Conservation (phyloP, 2,888 invertebrate genomes). For the Drosophila demipolita region DNA sequence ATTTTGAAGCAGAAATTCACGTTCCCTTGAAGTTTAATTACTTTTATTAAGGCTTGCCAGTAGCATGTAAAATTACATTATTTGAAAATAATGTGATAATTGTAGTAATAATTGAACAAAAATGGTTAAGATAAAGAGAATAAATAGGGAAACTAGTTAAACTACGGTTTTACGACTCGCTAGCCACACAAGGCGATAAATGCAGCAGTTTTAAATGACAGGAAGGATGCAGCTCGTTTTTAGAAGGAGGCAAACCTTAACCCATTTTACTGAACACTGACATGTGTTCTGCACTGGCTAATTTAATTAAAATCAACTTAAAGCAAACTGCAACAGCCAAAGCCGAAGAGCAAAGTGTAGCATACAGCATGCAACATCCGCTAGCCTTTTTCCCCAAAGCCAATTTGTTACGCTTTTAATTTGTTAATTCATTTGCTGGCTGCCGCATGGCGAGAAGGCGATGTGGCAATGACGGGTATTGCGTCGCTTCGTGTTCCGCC, state of each 20-base stretch:
- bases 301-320: conserved; percentile 79
- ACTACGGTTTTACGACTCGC: conserved; percentile 8
- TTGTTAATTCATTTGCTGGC: conserved; percentile 76
- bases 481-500: conserved; percentile 35
- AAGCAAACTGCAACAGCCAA: conserved; percentile 45
- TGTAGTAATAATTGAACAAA: neutral
- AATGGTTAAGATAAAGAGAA: neutral
- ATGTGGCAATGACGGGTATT: conserved; percentile 10
- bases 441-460: conserved; percentile 24
- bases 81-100: neutral
- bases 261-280: conserved; percentile 34
- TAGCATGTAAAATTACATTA: neutral
- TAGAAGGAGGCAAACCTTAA: neutral
- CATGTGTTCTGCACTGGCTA: conserved; percentile 61
- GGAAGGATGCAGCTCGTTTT: conserved; percentile 7
- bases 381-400: conserved; percentile 45
- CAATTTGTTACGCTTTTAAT: conserved; percentile 77
- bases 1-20: neutral
- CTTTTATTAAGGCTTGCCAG: neutral
- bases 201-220: conserved; percentile 17
- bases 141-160: neutral
- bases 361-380: conserved; percentile 40
- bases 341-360: conserved; percentile 23
- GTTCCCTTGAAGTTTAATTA: neutral
- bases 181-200: conserved; percentile 12